phyloP scores from a whole-genome alignment of 1,140 invertebrate genomes.

The Pemphigus obesinymphae region DNA sequence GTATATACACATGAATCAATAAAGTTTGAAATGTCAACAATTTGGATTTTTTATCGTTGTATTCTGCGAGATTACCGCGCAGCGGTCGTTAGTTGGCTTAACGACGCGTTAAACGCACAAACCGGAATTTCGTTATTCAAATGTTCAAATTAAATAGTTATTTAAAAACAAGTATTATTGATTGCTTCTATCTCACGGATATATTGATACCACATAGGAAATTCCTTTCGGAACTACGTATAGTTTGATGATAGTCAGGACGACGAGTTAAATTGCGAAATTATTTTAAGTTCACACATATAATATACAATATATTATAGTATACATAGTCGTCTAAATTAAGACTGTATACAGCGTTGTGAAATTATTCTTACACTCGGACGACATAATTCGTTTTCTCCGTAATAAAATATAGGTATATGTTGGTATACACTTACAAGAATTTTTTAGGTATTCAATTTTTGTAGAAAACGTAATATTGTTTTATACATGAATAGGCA shows the following conservation, averaged over 20 bases:
- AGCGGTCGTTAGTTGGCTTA: neutral
- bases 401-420: neutral
- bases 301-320: too few relatives aligned
- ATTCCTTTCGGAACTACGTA: neutral
- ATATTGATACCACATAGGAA: neutral
- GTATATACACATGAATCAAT: neutral
- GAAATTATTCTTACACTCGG: neutral
- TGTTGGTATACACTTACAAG: too few relatives aligned
- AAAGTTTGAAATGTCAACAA: neutral
- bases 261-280: too few relatives aligned
- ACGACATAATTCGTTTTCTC: neutral
- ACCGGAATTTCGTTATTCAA: neutral
- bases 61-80: neutral
- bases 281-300: too few relatives aligned
- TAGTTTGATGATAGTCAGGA: too few relatives aligned
- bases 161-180: neutral
- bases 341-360: neutral
- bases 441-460: too few relatives aligned
- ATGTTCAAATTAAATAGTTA: neutral
- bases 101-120: neutral
- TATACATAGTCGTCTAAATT: too few relatives aligned
- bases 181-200: neutral
- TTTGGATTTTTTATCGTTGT: neutral
- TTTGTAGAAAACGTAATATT: too few relatives aligned
- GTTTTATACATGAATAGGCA: too few relatives aligned